Percentiles rank a stretch among this genome's conserved stretches.
Evolutionary conservation across 2,797 vertebrate species (phyloP).

Genomic region (Sylvilagus floridanus): DNA sequence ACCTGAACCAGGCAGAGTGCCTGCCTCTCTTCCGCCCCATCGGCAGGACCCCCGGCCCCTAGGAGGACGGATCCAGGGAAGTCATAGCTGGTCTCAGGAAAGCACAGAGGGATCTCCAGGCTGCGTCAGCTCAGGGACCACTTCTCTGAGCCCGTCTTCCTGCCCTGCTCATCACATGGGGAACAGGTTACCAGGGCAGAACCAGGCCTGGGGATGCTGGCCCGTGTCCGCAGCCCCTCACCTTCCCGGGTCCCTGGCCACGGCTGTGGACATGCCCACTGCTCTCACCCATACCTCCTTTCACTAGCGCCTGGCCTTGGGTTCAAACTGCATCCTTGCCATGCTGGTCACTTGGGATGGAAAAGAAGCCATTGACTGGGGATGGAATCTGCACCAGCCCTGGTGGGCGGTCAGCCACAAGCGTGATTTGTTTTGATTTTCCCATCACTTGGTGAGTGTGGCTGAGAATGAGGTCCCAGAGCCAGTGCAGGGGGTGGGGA

Average conservation of each 20-base stretch:
- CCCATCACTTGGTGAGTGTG: background rate
- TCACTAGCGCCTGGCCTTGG: background rate
- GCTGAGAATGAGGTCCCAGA: background rate
- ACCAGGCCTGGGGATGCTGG: constrained; percentile 66
- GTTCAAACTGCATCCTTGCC: background rate
- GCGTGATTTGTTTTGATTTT: background rate
- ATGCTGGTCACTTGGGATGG: background rate
- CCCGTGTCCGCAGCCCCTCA: background rate
- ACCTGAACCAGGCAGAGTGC: background rate
- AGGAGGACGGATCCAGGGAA: background rate
- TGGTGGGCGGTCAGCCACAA: background rate
- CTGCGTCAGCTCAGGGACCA: constrained; percentile 76
- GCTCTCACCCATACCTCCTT: background rate
- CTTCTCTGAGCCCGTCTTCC: constrained; percentile 62
- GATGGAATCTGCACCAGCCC: background rate
- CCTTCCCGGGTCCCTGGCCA: background rate
- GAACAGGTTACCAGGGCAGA: constrained; percentile 74
- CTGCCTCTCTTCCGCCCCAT: no score
- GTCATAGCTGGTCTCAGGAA: background rate
- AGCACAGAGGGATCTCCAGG: constrained; percentile 28
- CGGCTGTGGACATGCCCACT: background rate
- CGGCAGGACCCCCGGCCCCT: background rate
- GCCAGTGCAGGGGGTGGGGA: no score
- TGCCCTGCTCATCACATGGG: constrained; percentile 76
- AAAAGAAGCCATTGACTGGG: background rate